phyloP scores from a whole-genome alignment of 2,113 vertebrate species.

The Lycocorax pyrrhopterus region DNA sequence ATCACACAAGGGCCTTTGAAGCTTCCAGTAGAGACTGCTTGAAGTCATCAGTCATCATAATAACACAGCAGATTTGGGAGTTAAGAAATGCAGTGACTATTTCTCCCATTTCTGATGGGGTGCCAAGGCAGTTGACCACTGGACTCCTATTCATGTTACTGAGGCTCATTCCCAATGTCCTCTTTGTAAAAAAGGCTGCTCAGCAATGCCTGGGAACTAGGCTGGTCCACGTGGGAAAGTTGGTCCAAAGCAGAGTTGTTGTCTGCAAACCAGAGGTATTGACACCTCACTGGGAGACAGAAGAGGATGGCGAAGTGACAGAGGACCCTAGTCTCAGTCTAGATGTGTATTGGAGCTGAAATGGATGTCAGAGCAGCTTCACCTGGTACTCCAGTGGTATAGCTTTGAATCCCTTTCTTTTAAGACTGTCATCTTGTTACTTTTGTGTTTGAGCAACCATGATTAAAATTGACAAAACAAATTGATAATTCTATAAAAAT shows the following conservation, averaged over 20 bases:
- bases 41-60: neutral
- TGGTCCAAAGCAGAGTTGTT: neutral
- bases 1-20: neutral
- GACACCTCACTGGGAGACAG: neutral
- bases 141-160: neutral
- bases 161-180: neutral
- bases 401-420: neutral
- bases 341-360: neutral
- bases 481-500: neutral
- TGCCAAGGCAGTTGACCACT: neutral
- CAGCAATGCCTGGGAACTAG: neutral
- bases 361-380: neutral
- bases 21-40: neutral
- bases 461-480: neutral
- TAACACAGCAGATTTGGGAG: neutral
- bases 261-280: neutral
- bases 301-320: neutral
- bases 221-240: neutral
- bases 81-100: neutral
- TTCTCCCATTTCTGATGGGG: neutral
- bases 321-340: neutral
- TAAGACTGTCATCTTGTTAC: neutral
- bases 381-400: neutral
- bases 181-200: neutral
- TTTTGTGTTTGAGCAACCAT: neutral